These are phyloP conservation scores for Choreutis nemorana DNA, from an alignment of 2,888 invertebrate genomes.

Conservation along the genomic window DNA sequence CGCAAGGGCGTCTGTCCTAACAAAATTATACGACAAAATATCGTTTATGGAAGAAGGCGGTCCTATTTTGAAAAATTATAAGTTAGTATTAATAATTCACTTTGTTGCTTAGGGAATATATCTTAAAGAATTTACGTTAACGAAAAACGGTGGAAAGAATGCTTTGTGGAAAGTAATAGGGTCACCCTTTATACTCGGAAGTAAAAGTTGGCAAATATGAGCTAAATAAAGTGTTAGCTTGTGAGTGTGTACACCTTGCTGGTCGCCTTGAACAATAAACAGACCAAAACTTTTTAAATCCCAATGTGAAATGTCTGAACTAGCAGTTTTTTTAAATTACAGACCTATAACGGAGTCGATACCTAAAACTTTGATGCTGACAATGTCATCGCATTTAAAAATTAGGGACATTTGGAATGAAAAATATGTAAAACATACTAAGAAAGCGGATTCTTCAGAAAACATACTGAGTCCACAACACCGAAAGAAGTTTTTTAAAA, in stretches of 20 bases:
- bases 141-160: too few species aligned
- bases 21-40: conserved; percentile 27
- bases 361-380: conserved; percentile 23
- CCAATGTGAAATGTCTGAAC: too few species aligned
- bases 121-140: too few species aligned
- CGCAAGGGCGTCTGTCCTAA: conserved; percentile 27
- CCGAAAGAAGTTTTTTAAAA: conserved; percentile 29
- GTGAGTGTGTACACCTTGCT: too few species aligned
- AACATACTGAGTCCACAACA: conserved; percentile 33
- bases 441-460: conserved; percentile 21
- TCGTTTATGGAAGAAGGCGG: conserved; percentile 14
- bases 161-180: too few species aligned
- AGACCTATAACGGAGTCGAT: conserved; percentile 21
- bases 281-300: too few species aligned
- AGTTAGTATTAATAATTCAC: conserved; percentile 20
- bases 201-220: too few species aligned
- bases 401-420: conserved; percentile 19
- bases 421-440: conserved; percentile 15
- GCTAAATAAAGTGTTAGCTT: too few species aligned
- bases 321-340: conserved; percentile 13
- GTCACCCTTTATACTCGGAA: too few species aligned
- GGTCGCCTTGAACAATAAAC: too few species aligned
- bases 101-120: too few species aligned
- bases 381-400: conserved; percentile 19
- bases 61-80: conserved; percentile 41